These are phyloP conservation scores for Siniperca scherzeri DNA, from an alignment of 2,797 vertebrate species.

Conservation along the genomic window DNA sequence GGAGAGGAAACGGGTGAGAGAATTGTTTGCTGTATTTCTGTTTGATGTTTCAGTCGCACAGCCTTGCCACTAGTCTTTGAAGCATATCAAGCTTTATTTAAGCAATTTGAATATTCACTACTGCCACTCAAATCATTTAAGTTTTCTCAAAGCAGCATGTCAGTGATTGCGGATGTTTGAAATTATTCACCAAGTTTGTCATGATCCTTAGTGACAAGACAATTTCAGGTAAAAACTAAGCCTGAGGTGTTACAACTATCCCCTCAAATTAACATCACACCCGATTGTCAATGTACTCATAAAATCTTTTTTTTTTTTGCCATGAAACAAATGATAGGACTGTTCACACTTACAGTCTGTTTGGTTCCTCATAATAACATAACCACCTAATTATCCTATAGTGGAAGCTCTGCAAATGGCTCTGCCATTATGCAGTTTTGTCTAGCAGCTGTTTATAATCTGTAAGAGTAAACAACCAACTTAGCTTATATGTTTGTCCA, in stretches of 20 bases:
- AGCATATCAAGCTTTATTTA: neutral
- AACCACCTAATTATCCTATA: conserved; percentile 19
- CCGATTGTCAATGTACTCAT: neutral
- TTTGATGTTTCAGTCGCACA: conserved; percentile 21
- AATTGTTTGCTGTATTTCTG: conserved; percentile 12
- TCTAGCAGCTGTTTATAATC: too few species aligned
- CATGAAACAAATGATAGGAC: neutral
- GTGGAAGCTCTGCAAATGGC: conserved; percentile 1
- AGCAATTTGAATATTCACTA: neutral
- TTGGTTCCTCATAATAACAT: neutral
- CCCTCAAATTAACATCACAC: neutral
- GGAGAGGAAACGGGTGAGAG: neutral
- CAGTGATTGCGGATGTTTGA: neutral
- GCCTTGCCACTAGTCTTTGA: neutral
- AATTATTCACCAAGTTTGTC: neutral
- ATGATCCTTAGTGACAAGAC: neutral
- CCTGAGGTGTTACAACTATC: neutral
- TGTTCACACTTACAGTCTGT: neutral
- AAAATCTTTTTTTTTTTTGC: neutral
- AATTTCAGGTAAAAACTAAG: conserved; percentile 7
- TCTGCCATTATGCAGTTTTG: conserved; percentile 16
- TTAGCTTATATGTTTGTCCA: conserved; percentile 11
- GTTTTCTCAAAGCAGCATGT: neutral
- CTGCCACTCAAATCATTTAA: neutral
- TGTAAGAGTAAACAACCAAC: neutral